Evolutionary conservation across 2,113 vertebrate genomes (phyloP), one percentile per base, ranked within the genome.

Genomic region (Crotalus tigris): DNA sequence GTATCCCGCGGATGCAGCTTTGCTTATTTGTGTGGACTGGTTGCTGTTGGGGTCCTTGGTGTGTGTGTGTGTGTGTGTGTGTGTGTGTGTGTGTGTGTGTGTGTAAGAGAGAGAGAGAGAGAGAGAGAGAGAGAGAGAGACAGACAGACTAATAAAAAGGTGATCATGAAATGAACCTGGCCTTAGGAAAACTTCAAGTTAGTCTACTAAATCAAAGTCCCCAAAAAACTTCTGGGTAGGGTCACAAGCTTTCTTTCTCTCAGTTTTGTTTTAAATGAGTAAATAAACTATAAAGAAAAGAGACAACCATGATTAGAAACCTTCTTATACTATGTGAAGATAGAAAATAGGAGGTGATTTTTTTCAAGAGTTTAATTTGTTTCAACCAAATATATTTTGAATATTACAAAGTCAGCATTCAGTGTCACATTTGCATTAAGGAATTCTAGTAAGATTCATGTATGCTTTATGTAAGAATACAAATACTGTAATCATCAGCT

Each of bases 401-500:
- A 87, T 93, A 86, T 64, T 92, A 91, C 86, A 46, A 55, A 94
- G 21, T 85, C 69, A 24, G 53, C 89, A 90, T 87, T 91, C 92
- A 95, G 93, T 93, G 57, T 55, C 86, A 89, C 44, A 93, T 92
- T 94, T 93, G 87, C 89, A 75, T 92, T 91, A 92, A 26, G 57
- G 91, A 61, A 92, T 90, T 46, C 51, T 94, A 95, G 94, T 94
- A 95, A 93, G 61, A 87, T 54, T 93, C 85, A 91, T 53, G 44
- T 9, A 87, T 39, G 91, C 93, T 92, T 93, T 59, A 90, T 87
- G 90, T 58, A 64, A 89, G 61, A 92, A 93, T 93, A 81, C 19
- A 94, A 94, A 92, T 92, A 94, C 61, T 51, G 9, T 51, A 51
- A 51, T 95, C 94, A 94, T 88, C 44, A 92, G 29, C 85, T 92